These are phyloP conservation scores for Rhipidura dahli DNA, from an alignment of 2,113 vertebrate genomes.

Conservation along the genomic window DNA sequence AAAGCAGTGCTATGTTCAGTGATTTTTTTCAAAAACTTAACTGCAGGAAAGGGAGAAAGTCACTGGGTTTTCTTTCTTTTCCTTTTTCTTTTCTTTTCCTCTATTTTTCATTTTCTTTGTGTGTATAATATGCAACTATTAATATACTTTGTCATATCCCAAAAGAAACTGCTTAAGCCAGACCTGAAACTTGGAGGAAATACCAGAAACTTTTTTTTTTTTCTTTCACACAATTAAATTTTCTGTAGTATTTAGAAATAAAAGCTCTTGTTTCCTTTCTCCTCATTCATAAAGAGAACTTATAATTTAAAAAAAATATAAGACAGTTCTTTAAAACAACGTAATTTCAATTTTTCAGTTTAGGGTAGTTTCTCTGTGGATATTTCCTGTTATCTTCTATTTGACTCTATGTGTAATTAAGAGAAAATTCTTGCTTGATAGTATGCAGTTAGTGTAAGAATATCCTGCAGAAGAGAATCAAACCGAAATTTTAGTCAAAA, in stretches of 20 bases:
- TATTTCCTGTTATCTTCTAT: not conserved
- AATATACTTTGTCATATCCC: not conserved
- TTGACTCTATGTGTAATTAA: not conserved
- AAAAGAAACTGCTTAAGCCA: not conserved
- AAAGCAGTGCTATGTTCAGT: not conserved
- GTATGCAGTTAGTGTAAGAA: not conserved
- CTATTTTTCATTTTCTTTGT: not conserved
- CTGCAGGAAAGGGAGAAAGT: not conserved
- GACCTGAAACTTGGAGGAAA: not conserved
- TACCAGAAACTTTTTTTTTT: not conserved
- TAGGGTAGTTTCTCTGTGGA: not conserved
- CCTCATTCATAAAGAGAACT: not conserved
- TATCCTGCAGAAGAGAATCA: not conserved
- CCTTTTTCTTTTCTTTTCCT: accelerated
- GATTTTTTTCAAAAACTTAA: not conserved
- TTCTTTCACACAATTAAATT: not conserved
- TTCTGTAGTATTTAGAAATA: not conserved
- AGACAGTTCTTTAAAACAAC: accelerated
- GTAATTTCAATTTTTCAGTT: not conserved
- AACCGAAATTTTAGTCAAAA: not conserved
- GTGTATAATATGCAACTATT: not conserved
- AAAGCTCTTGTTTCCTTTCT: not conserved
- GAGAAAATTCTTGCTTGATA: not conserved
- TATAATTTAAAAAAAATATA: not conserved
- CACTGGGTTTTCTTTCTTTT: accelerated